These are phyloP conservation scores for Goniozus legneri DNA, from an alignment of 1,140 invertebrate genomes.

Conservation along the genomic window DNA sequence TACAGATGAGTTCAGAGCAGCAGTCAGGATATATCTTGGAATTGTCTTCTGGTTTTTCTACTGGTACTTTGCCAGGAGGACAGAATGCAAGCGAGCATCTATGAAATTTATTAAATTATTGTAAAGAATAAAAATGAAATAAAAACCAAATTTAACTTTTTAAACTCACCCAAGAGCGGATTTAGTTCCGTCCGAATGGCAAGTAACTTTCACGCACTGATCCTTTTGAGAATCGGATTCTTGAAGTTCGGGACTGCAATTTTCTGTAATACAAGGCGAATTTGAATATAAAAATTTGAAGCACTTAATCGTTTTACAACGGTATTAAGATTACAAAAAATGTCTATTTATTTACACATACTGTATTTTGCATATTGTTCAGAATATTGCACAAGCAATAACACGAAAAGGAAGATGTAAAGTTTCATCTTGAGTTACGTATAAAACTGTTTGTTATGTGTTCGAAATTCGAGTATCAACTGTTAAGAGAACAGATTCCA, in stretches of 20 bases:
- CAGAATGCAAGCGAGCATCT: background rate
- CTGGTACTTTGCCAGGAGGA: background rate
- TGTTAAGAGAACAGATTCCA: too few relatives aligned
- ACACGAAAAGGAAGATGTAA: background rate
- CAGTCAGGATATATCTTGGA: background rate
- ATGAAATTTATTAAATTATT: too few relatives aligned
- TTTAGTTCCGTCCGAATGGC: background rate
- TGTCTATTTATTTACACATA: background rate
- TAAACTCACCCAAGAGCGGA: background rate
- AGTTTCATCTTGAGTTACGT: background rate
- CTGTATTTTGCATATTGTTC: conserved; percentile 1
- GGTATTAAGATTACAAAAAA: too few relatives aligned
- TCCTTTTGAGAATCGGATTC: background rate
- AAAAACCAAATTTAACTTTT: too few relatives aligned
- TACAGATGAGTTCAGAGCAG: background rate
- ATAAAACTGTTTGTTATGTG: too few relatives aligned
- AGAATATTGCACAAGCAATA: background rate
- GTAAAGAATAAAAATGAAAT: too few relatives aligned
- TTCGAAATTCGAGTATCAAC: too few relatives aligned
- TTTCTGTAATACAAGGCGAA: background rate
- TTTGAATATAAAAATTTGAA: background rate
- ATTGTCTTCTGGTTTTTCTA: background rate
- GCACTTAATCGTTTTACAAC: too few relatives aligned
- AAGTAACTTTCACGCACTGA: background rate
- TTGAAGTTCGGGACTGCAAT: background rate